These are phyloP conservation scores for Pyralis farinalis DNA, from an alignment of 2,888 invertebrate species.

Conservation along the genomic window DNA sequence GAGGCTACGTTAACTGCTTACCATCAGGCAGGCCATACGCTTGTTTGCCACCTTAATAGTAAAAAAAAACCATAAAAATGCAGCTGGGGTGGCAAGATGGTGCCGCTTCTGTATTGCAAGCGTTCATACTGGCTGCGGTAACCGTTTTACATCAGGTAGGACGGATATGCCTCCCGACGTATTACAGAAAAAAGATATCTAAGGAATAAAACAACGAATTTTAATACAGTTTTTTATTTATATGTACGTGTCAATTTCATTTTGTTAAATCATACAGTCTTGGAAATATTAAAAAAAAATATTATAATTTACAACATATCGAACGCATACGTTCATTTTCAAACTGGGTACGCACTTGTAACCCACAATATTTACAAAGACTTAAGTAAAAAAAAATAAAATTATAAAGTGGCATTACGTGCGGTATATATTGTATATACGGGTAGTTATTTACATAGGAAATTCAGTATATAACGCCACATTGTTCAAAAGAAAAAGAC, in stretches of 20 bases:
- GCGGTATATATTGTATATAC: slow-evolving; percentile 26
- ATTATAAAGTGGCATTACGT: slow-evolving; percentile 32
- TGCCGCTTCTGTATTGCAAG: no score
- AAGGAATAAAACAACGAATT: slow-evolving; percentile 55
- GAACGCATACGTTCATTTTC: slow-evolving; percentile 31
- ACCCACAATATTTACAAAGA: slow-evolving; percentile 35
- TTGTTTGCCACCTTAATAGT: no score
- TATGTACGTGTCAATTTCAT: slow-evolving; percentile 70
- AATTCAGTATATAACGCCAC: slow-evolving; percentile 29
- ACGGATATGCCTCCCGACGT: no score
- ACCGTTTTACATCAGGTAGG: no score
- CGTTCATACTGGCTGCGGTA: no score
- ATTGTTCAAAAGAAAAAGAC: slow-evolving; percentile 1
- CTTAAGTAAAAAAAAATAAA: slow-evolving; percentile 30
- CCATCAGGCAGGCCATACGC: no score
- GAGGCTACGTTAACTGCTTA: no score
- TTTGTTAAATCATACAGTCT: slow-evolving; percentile 75
- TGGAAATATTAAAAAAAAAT: slow-evolving; percentile 70
- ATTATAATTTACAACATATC: slow-evolving; percentile 66
- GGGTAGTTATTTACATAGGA: slow-evolving; percentile 71
- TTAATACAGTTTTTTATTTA: slow-evolving; percentile 71
- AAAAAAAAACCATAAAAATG: no score
- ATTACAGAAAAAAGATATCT: no score
- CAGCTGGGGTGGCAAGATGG: no score
- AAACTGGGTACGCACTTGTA: slow-evolving; percentile 29